Conservation (phyloP, 2,113 vertebrate genomes). For the Tautogolabrus adspersus region DNA sequence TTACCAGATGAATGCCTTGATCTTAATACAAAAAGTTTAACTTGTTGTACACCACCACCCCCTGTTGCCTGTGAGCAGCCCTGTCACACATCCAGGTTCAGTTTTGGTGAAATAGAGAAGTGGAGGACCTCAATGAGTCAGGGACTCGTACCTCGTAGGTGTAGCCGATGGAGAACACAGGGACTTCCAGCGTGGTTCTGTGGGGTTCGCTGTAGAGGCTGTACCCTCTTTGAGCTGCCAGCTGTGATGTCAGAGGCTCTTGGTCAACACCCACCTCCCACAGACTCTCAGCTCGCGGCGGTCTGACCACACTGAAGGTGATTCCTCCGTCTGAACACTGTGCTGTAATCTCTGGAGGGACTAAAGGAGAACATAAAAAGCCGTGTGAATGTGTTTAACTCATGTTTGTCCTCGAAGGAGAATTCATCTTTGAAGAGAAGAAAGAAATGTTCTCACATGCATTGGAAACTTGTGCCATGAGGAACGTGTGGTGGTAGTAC, state of each 20-base stretch:
- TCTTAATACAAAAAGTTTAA: too few relatives aligned
- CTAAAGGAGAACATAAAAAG: conserved; percentile 12
- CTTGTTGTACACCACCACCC: too few relatives aligned
- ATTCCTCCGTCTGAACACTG: conserved; percentile 62
- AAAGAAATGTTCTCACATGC: conserved; percentile 51
- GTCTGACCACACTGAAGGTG: conserved; percentile 48
- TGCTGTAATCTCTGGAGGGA: conserved; percentile 67
- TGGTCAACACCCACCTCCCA: conserved; percentile 67
- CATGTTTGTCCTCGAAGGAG: neutral
- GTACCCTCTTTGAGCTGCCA: conserved; percentile 64
- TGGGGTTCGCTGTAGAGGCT: conserved; percentile 32
- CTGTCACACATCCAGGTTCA: neutral
- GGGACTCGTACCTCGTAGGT: conserved; percentile 60
- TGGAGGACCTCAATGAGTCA: neutral
- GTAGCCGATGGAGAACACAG: conserved; percentile 63
- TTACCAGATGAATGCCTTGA: too few relatives aligned
- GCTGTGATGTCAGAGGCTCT: conserved; percentile 59
- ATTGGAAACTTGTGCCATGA: conserved; percentile 35
- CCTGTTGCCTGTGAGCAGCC: too few relatives aligned
- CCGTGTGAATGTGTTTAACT: too few relatives aligned
- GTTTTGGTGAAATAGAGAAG: neutral
- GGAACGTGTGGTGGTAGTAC: conserved; percentile 56
- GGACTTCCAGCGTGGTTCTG: conserved; percentile 59
- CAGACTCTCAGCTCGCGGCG: neutral
- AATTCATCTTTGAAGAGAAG: too few relatives aligned